phyloP scores from a whole-genome alignment of 2,888 invertebrate genomes.

The Ligdia adustata region DNA sequence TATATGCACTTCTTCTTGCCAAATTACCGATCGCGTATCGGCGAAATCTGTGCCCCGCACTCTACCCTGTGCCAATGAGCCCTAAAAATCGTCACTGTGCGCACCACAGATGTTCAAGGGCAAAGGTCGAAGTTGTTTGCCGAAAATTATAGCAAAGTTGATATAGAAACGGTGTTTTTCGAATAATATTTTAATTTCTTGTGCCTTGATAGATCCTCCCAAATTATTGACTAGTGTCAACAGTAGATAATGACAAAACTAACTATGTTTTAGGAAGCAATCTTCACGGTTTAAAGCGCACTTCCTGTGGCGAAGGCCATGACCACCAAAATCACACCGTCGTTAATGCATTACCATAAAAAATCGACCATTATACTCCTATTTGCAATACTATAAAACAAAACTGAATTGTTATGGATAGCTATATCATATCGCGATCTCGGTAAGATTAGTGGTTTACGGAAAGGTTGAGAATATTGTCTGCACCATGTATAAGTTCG shows the following conservation, averaged over 20 bases:
- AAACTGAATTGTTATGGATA: constrained; percentile 17
- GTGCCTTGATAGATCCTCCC: too few species aligned
- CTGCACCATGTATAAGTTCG: constrained; percentile 29
- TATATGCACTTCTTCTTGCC: too few species aligned
- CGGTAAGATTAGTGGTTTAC: constrained; percentile 8
- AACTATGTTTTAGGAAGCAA: constrained; percentile 27
- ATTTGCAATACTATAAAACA: constrained; percentile 25
- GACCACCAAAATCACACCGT: constrained; percentile 27
- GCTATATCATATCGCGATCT: constrained; percentile 15
- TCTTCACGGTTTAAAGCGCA: constrained; percentile 35
- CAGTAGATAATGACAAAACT: constrained; percentile 16
- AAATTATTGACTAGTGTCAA: constrained; percentile 6
- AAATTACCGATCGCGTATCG: too few species aligned
- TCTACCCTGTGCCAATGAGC: too few species aligned
- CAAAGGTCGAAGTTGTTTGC: too few species aligned
- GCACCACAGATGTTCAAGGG: too few species aligned
- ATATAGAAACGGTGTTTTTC: too few species aligned
- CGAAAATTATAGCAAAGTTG: too few species aligned
- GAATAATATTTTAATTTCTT: too few species aligned
- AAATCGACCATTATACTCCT: constrained; percentile 27
- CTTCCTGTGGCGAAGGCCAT: constrained; percentile 43
- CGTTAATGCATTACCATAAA: constrained; percentile 28
- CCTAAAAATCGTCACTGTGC: too few species aligned
- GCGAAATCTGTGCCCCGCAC: too few species aligned
- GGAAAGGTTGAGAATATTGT: background rate